A percentile compares a stretch with the other conserved stretches of the same genome.
phyloP scores from a whole-genome alignment of 2,888 invertebrate species.

The Thalpophila matura region DNA sequence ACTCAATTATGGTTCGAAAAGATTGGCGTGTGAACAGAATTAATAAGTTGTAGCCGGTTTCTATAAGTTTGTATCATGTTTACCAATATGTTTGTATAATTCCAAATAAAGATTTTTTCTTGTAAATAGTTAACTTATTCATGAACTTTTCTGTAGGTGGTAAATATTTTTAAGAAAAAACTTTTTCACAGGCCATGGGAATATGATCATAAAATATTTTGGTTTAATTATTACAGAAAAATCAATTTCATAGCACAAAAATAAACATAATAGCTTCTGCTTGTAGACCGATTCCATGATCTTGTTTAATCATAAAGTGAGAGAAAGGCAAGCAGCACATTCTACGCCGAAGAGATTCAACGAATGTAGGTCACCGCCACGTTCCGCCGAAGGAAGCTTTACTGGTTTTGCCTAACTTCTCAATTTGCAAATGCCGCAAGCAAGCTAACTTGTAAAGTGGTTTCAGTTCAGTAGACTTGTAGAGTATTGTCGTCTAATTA shows the following conservation, averaged over 20 bases:
- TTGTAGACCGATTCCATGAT: too few relatives aligned
- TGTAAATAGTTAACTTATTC: neutral
- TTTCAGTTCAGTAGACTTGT: conserved; percentile 16
- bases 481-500: conserved; percentile 10
- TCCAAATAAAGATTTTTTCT: neutral
- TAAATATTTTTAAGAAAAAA: neutral
- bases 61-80: conserved; percentile 11
- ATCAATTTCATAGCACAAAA: too few relatives aligned
- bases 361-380: conserved; percentile 47
- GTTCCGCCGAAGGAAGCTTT: conserved; percentile 37
- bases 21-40: conserved; percentile 14
- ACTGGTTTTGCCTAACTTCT: conserved; percentile 40
- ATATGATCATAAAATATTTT: too few relatives aligned
- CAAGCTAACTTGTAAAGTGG: conserved; percentile 17
- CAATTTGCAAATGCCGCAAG: conserved; percentile 40
- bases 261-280: too few relatives aligned
- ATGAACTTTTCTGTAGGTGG: neutral
- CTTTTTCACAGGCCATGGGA: too few relatives aligned
- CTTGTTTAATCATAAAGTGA: conserved; percentile 7
- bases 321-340: neutral
- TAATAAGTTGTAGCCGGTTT: conserved; percentile 5
- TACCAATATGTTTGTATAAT: conserved; percentile 16
- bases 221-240: too few relatives aligned
- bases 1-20: conserved; percentile 29
- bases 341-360: conserved; percentile 10